These are phyloP conservation scores for Brachionus asplanchnoidis DNA, from an alignment of 1,140 invertebrate genomes.

Conservation along the genomic window DNA sequence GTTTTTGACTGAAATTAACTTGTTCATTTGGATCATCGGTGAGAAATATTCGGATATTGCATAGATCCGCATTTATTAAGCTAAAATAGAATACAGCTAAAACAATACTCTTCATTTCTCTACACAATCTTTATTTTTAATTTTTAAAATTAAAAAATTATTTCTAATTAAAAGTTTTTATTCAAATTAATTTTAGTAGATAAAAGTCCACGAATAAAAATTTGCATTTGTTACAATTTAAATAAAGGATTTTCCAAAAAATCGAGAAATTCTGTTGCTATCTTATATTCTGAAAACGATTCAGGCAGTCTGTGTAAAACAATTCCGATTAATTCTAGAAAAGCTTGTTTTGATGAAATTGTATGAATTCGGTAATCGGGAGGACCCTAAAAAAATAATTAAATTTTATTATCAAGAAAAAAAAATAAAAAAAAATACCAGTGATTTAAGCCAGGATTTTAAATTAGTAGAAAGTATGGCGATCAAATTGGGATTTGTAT, in stretches of 20 bases:
- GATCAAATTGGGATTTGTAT: conserved; percentile 2
- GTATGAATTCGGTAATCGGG: conserved; percentile 27
- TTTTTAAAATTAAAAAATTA: background rate
- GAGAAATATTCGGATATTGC: background rate
- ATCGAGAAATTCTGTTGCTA: conserved; percentile 33
- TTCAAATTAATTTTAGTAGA: background rate
- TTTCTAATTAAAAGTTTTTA: background rate
- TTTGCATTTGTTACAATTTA: conserved; percentile 34
- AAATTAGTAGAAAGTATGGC: conserved; percentile 37
- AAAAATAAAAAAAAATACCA: background rate
- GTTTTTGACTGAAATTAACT: background rate
- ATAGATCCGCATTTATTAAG: background rate
- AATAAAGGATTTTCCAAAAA: conserved; percentile 34
- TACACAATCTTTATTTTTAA: background rate
- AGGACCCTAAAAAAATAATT: background rate
- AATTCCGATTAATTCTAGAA: conserved; percentile 37
- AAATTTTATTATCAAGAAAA: background rate
- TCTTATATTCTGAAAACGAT: conserved; percentile 38
- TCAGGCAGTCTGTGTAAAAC: conserved; percentile 38
- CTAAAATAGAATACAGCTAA: background rate
- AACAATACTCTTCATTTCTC: background rate
- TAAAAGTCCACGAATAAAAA: background rate
- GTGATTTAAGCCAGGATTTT: conserved; percentile 36
- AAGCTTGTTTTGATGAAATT: conserved; percentile 26
- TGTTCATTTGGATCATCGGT: background rate